These are phyloP conservation scores for Hippoglossus hippoglossus DNA, from an alignment of 2,797 vertebrate genomes.

Conservation along the genomic window DNA sequence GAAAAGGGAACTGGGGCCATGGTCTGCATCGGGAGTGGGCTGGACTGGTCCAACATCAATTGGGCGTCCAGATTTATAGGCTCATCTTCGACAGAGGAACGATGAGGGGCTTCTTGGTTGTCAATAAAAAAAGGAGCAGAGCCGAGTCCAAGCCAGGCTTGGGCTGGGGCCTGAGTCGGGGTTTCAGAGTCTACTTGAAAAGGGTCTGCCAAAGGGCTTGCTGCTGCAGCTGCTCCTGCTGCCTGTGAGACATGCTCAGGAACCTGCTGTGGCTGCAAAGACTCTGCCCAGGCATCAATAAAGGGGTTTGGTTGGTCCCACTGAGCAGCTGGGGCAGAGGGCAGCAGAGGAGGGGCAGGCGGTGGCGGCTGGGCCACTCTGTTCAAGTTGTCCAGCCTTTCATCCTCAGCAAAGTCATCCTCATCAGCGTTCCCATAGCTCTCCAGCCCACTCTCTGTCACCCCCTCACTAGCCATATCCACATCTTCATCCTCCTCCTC, in stretches of 20 bases:
- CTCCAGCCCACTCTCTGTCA: constrained; percentile 83
- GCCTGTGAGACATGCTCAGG: constrained; percentile 11
- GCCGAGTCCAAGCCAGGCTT: constrained; percentile 68
- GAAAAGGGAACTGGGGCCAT: constrained; percentile 19
- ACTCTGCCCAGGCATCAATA: constrained; percentile 73
- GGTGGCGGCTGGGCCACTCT: constrained; percentile 64
- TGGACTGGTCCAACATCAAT: constrained; percentile 19
- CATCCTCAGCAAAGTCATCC: constrained; percentile 84
- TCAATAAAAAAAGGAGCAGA: constrained; percentile 39
- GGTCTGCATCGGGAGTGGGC: constrained; percentile 27
- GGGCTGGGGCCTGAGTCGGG: constrained; percentile 62
- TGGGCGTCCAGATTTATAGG: constrained; percentile 24
- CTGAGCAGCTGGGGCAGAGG: constrained; percentile 73
- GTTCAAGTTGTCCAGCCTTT: constrained; percentile 86
- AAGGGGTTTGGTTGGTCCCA: constrained; percentile 80
- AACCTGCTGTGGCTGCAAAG: constrained; percentile 50
- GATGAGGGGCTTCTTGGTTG: constrained; percentile 33
- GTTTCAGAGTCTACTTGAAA: constrained; percentile 71
- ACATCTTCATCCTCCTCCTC: constrained; percentile 85
- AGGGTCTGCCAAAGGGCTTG: constrained; percentile 57
- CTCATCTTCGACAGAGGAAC: constrained; percentile 36
- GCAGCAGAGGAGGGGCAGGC: constrained; percentile 64
- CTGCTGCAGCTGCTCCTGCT: constrained; percentile 47
- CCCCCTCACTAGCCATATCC: constrained; percentile 84
- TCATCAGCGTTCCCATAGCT: constrained; percentile 84